A percentile compares a stretch with the other conserved stretches of the same genome.
Conservation (phyloP, 1,140 invertebrate species). For the Phenacoccus solenopsis region DNA sequence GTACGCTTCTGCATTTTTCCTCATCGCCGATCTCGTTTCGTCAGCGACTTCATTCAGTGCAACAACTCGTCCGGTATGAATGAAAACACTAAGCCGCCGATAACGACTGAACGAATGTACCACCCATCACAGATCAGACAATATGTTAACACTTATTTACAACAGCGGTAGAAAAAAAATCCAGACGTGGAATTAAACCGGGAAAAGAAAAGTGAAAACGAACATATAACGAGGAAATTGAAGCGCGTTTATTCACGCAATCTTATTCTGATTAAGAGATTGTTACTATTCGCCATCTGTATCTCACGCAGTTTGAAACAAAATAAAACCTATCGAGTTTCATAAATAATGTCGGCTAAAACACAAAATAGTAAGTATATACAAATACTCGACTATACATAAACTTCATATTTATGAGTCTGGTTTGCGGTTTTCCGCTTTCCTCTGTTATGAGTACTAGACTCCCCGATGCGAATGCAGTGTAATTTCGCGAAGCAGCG, state of each 20-base stretch:
- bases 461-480: conserved; percentile 15
- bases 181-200: background rate
- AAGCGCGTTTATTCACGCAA: background rate
- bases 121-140: background rate
- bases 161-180: background rate
- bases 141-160: too few species aligned
- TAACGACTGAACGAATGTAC: too few species aligned
- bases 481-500: conserved; percentile 1
- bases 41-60: too few species aligned
- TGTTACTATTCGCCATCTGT: background rate
- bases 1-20: background rate
- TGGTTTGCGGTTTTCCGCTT: conserved; percentile 14
- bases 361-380: conserved; percentile 5
- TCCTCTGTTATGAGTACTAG: background rate
- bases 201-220: background rate
- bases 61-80: background rate
- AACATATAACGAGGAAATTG: background rate
- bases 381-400: conserved; percentile 7
- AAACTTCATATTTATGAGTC: conserved; percentile 14
- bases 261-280: conserved; percentile 13
- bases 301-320: conserved; percentile 16
- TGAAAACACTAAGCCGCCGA: too few species aligned
- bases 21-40: background rate
- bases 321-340: conserved; percentile 11
- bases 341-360: conserved; percentile 6